Percentiles rank a stretch among this genome's conserved stretches.
phyloP scores from a whole-genome alignment of 2,888 invertebrate species.

The Trissolcus japonicus region DNA sequence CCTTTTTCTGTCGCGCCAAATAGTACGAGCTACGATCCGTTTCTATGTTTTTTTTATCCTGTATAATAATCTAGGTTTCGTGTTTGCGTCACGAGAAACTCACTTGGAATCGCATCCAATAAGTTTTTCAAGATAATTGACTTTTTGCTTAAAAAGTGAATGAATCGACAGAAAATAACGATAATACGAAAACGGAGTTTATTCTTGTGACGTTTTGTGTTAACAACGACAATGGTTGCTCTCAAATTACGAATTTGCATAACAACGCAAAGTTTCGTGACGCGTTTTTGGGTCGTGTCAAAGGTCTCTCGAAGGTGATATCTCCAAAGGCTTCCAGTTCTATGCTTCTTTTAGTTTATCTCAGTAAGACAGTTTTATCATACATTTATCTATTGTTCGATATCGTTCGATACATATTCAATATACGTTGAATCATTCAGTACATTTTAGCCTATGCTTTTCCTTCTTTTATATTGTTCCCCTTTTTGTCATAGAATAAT shows the following conservation, averaged over 20 bases:
- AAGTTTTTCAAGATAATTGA: too few relatives aligned
- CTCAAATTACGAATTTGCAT: conserved; percentile 65
- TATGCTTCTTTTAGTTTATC: conserved; percentile 52
- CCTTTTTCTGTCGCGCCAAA: too few relatives aligned
- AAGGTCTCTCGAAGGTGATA: conserved; percentile 59
- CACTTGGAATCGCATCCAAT: too few relatives aligned
- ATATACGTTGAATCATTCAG: conserved; percentile 51
- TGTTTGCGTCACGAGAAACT: too few relatives aligned
- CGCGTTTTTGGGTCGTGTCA: conserved; percentile 64
- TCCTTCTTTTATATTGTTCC: conserved; percentile 28
- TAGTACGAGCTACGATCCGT: too few relatives aligned
- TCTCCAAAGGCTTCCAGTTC: conserved; percentile 49
- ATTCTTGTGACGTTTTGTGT: conserved; percentile 50
- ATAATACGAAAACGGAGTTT: conserved; percentile 32
- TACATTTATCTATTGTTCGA: conserved; percentile 52
- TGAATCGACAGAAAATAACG: conserved; percentile 7
- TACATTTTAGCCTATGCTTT: conserved; percentile 32
- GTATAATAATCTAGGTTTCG: too few relatives aligned
- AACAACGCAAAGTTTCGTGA: conserved; percentile 61
- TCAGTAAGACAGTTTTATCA: conserved; percentile 49
- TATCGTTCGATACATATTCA: conserved; percentile 49
- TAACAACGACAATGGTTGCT: conserved; percentile 60
- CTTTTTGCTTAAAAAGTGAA: background rate
- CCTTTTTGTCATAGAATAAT: too few relatives aligned
- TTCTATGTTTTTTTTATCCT: too few relatives aligned